Evolutionary conservation across 2,113 vertebrate genomes (phyloP), one percentile per base, ranked within the genome.

Genomic region (Xiphorhynchus elegans): DNA sequence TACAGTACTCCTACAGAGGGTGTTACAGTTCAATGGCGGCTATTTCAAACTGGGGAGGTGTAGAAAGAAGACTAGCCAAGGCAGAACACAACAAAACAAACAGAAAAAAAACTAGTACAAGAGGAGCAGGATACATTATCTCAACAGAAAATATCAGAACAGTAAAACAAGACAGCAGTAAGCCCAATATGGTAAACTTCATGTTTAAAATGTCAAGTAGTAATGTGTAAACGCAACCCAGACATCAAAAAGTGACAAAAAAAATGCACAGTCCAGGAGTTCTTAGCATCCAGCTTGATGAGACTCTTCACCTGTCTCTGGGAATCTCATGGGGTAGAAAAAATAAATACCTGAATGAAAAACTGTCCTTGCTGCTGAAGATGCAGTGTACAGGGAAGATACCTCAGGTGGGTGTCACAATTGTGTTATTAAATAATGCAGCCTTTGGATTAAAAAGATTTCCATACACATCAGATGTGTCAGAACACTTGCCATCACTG

Each of bases 351-450:
- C 10, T 42, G 37, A 37, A 64, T 18, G 20, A 90, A 86, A 80
- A 53, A 26, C 11, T 53, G 28, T 3, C 31, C 42, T 66, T 47
- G 31, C 24, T 62, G 19, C 28, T 84, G 7, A 91, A 79, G 37
- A 62, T 19, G 13, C 4, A 66, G 13, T 10, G 17, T 33, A 53
- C 11, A 69, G 19, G 40, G 20, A 87, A 46, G 49, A 40, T 17
- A 39, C 6, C 16, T 33, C 2, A 4, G 2, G 7, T 3, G 3
- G 2, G 0, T 37, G 6, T 25, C 62, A 49, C 2, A 49, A n/a
- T 60, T 44, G 23, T 70, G 26, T 42, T 62, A 62, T 73, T 53
- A 73, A 73, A 47, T 64, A 55, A 79, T 24, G 24, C 24, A 56
- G 7, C 14, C 78, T 84, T 5, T 3, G 11, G 26, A 66, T 40